Base-by-base conservation (phyloP, 2,888 invertebrate species). In the Temnothorax ravouxi region DNA sequence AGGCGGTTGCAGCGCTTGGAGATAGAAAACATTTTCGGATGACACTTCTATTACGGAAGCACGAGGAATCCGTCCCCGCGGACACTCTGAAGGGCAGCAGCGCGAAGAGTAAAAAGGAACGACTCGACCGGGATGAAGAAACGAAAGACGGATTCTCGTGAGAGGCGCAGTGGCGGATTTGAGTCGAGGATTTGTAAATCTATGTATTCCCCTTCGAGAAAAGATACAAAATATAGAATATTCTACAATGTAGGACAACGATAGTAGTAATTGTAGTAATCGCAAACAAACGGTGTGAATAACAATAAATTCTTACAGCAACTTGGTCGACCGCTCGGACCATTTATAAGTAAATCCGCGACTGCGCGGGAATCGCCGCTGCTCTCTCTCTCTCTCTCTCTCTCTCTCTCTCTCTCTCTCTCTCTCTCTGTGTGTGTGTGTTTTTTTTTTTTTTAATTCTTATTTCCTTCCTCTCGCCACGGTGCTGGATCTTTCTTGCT, bases 21-120 rank as follows among this genome's bases (percentile, higher is more conserved):
- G 15, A 80, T 80, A 61, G 44, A 74, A 74, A 66, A 81, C 62
- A 85, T 86, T 85, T 66, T 85, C 59, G 69, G 62, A 13, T 71
- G 69, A 62, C 71, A 62, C 84, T 85, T 66, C 74, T 77, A 69
- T 85, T 69, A 85, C 50, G 66, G 44, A 34, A 64, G 34, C 56
- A 38, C 34, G 38, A 75, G 34, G 18, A 47, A 76, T 75, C 61
- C 50, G 54, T 61, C 47, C 61, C 44, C 25, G 54, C 41, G 64
- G 44, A 21, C 52, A 29, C n/a, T 56, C n/a, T 29, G 44, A 13
- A 6, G 66, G 25, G 13, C 25, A 15, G 41, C 15, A 29, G 29
- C 8, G 41, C 18, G 21, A 52, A 41, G 4, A 5, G n/a, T 2
- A n/a, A 18, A 59, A 29, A 15, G 56, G 15, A 25, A 25, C 59